phyloP scores from a whole-genome alignment of 2,113 vertebrate genomes.

The Menidia beryllina region DNA sequence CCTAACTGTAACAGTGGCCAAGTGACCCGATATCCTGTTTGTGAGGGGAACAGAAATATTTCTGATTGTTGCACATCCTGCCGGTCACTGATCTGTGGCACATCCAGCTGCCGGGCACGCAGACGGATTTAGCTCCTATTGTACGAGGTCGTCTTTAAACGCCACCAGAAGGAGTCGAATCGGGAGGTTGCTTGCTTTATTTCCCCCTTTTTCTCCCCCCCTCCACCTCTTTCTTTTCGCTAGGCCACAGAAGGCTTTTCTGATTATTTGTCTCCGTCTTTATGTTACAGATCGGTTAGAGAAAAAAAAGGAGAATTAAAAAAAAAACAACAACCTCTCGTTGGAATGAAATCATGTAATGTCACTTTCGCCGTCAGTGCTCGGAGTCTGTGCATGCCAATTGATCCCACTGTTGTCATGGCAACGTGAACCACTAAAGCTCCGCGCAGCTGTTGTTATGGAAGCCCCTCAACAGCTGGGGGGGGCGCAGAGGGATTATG shows the following conservation, averaged over 20 bases:
- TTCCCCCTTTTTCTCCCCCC: too few species aligned
- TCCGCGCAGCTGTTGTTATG: conserved; percentile 85
- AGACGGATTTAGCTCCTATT: conserved; percentile 62
- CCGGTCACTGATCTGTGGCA: conserved; percentile 68
- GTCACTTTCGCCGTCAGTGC: conserved; percentile 82
- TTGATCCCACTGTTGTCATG: conserved; percentile 83
- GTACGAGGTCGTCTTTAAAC: conserved; percentile 47
- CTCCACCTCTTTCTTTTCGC: too few species aligned
- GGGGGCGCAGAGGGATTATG: conserved; percentile 81
- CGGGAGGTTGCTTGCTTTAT: conserved; percentile 42
- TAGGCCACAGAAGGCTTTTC: too few species aligned
- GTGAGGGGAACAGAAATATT: conserved; percentile 65
- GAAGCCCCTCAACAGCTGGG: conserved; percentile 83
- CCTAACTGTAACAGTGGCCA: conserved; percentile 42
- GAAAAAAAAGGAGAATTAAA: too few species aligned
- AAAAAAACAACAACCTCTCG: conserved; percentile 63
- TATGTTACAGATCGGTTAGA: too few species aligned
- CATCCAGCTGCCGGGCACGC: conserved; percentile 61
- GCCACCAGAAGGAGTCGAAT: conserved; percentile 35
- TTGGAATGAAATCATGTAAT: conserved; percentile 81
- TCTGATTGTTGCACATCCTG: conserved; percentile 78
- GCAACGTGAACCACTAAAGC: conserved; percentile 84
- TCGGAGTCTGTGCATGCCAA: conserved; percentile 78
- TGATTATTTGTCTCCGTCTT: conserved; percentile 72
- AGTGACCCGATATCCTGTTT: conserved; percentile 76